phyloP scores from a whole-genome alignment of 2,888 invertebrate genomes.

The Zonitis immaculata region DNA sequence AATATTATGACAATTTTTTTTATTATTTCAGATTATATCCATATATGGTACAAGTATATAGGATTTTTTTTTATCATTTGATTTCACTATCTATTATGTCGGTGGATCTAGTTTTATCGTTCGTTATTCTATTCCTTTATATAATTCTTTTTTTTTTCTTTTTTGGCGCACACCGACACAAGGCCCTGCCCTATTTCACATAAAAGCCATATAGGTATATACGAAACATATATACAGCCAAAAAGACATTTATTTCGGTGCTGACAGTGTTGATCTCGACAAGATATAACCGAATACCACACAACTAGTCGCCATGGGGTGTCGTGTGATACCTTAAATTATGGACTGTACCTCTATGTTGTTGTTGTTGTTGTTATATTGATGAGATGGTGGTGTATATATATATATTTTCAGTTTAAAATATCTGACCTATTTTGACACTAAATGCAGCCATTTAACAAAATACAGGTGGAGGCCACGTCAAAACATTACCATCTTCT shows the following conservation, averaged over 20 bases:
- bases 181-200: constrained; percentile 22
- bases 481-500: constrained; percentile 42
- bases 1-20: too few relatives aligned
- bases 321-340: constrained; percentile 36
- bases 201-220: too few relatives aligned
- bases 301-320: constrained; percentile 44
- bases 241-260: constrained; percentile 48
- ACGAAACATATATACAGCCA: constrained; percentile 30
- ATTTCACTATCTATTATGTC: background rate
- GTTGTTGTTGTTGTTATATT: too few relatives aligned
- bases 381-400: background rate
- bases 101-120: background rate
- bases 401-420: constrained; percentile 11
- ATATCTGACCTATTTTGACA: constrained; percentile 43
- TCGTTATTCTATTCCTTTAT: background rate
- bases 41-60: too few relatives aligned
- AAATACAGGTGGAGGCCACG: constrained; percentile 45
- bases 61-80: too few relatives aligned
- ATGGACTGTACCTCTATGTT: constrained; percentile 22
- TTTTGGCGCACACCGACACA: constrained; percentile 39
- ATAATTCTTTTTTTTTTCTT: background rate
- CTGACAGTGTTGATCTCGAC: constrained; percentile 46
- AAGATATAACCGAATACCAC: constrained; percentile 43
- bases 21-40: too few relatives aligned
- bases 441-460: constrained; percentile 48